Base-by-base conservation (phyloP, 2,888 invertebrate species). In the Habroteleia sp. region DNA sequence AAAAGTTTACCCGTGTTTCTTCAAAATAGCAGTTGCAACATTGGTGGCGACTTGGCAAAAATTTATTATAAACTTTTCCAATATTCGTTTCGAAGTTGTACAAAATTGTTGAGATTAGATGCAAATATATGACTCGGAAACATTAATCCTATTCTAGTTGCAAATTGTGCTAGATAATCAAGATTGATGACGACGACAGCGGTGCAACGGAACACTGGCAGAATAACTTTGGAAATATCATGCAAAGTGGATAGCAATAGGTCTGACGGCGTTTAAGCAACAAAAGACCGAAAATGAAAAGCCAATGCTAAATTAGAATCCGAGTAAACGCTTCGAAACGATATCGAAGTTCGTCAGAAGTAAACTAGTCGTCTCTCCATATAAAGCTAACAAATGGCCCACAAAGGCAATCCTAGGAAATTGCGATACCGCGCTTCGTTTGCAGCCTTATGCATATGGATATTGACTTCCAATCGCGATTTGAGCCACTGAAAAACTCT, bases 181-280 rank as follows among this genome's bases (percentile, higher is more conserved):
- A 58, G 58, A 54, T 54, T 54, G 54, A 54, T 54, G 54, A 54
- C 31, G 29, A 31, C 54, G 31, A 54, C 54, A 54, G 54, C 54
- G 41, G 54, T 23, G 46, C 27, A 27, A 44, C 44, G 31, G 42
- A 42, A 31, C 33, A 35, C 6, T 1, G 33, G 25, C 44, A 4
- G 23, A 52, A 44, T 44, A 52, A 52, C 50, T 52, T 63, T 39
- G 44, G 54, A 52, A 65, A 44, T 65, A 44, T 65, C 44, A 65
- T 54, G 65, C 65, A 65, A 66, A 66, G 54, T 37, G 54, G 54
- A 37, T 46, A 44, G 35, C 54, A 37, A 44, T 54, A 29, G 39
- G 20, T 52, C 42, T 52, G 44, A 20, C 66, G 11, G 39, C 46
- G 68, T 50, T 69, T 69, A 60, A 58, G 69, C 69, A 69, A 69